Evolutionary conservation across 2,888 invertebrate genomes (phyloP).

Genomic region (Trachelus tabidus): DNA sequence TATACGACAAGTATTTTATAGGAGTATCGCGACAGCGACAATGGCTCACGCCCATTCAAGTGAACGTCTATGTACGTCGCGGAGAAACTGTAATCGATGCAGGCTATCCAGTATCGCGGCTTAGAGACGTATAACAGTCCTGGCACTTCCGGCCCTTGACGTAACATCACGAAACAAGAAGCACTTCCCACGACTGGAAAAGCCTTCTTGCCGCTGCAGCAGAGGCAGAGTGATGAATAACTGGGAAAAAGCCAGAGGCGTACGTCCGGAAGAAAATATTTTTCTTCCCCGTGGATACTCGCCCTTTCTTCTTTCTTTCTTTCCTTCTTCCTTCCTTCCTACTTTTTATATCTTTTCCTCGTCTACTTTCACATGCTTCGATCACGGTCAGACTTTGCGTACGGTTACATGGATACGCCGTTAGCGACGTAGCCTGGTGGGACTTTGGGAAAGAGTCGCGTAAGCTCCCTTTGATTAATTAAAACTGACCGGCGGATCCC

Average conservation of each 20-base stretch:
- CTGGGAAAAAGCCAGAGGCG: neutral
- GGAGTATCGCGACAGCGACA: neutral
- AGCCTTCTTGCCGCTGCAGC: neutral
- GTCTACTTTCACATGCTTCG: constrained; percentile 10
- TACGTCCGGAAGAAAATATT: neutral
- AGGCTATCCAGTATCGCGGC: neutral
- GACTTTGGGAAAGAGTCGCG: constrained; percentile 3
- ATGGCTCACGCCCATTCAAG: neutral
- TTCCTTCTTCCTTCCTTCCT: neutral
- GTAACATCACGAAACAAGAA: neutral
- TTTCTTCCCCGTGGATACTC: neutral
- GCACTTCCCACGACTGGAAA: neutral
- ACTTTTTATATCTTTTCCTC: constrained; percentile 1
- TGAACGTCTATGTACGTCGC: neutral
- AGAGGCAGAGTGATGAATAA: neutral
- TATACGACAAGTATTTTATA: neutral
- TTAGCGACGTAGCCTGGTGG: neutral
- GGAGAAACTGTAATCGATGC: neutral
- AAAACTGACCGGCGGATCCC: constrained; percentile 43
- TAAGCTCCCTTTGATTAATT: constrained; percentile 48
- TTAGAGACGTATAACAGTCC: neutral
- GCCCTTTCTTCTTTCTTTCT: neutral
- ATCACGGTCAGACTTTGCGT: neutral
- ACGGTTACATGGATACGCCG: constrained; percentile 7
- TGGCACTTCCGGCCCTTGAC: neutral